Percentiles rank a stretch among this genome's conserved stretches.
Evolutionary conservation across 2,113 vertebrate genomes (phyloP).

Genomic region (Epinephelus moara): DNA sequence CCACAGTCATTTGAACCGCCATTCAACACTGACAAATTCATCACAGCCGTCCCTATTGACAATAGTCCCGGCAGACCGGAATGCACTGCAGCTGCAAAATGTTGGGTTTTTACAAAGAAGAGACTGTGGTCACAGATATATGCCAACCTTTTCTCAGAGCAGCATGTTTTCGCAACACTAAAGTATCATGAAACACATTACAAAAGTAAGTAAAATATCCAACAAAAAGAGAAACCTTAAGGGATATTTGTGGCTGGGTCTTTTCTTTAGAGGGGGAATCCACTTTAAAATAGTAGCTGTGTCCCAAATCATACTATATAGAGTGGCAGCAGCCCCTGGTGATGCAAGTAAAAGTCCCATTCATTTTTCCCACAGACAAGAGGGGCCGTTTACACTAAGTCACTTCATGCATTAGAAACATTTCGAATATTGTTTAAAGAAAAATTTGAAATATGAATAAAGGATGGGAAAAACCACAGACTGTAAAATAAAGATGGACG

Average conservation of each 20-base stretch:
- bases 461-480: too few species aligned
- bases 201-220: not conserved
- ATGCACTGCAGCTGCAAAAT: conserved; percentile 17
- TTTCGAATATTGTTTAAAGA: too few species aligned
- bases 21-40: conserved; percentile 32
- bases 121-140: not conserved
- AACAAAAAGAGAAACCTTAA: not conserved
- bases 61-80: conserved; percentile 20
- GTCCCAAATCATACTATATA: not conserved
- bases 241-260: not conserved
- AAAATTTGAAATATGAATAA: too few species aligned
- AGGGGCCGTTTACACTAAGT: too few species aligned
- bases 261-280: not conserved
- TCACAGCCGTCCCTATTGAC: conserved; percentile 3
- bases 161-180: not conserved
- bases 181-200: not conserved
- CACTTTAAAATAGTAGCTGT: not conserved
- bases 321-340: not conserved
- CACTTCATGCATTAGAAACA: too few species aligned
- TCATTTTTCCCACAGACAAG: too few species aligned
- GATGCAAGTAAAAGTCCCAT: too few species aligned
- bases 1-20: conserved; percentile 22
- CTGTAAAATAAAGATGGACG: too few species aligned
- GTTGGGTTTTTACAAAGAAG: not conserved
- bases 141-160: conserved; percentile 3